Conservation (phyloP, 1,140 invertebrate species). For the Atta colombica region DNA sequence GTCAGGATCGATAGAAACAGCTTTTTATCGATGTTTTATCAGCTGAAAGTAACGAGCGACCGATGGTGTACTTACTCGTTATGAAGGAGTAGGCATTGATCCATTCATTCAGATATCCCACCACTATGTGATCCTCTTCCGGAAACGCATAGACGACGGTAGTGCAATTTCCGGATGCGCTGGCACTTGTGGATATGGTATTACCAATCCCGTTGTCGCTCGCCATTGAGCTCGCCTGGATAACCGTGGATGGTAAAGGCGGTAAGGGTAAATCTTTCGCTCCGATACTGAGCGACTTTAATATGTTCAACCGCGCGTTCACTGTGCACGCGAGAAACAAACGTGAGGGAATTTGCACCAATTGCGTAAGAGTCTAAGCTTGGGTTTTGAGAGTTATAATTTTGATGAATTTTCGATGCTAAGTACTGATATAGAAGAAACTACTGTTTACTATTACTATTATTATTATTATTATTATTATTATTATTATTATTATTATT, state of each 20-base stretch:
- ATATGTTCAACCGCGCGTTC: constrained; percentile 81
- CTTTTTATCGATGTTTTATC: constrained; percentile 26
- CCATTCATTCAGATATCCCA: constrained; percentile 90
- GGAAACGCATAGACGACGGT: constrained; percentile 83
- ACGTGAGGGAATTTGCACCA: constrained; percentile 22
- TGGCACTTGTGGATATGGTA: constrained; percentile 66
- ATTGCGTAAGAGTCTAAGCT: neutral
- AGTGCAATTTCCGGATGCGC: constrained; percentile 85
- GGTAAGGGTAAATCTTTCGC: constrained; percentile 80
- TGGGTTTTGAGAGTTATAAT: neutral
- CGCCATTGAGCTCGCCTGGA: constrained; percentile 78
- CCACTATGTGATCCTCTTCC: constrained; percentile 85
- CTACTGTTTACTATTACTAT: too few species aligned
- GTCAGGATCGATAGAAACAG: constrained; percentile 26
- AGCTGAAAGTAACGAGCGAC: constrained; percentile 39
- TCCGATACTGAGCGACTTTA: constrained; percentile 79
- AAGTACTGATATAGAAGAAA: too few species aligned
- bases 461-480: neutral
- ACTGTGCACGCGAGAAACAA: constrained; percentile 81
- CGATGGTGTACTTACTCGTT: constrained; percentile 86
- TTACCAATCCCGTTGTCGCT: constrained; percentile 74
- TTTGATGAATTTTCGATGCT: neutral
- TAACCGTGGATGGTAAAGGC: constrained; percentile 79
- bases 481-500: too few species aligned
- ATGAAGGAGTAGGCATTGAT: constrained; percentile 89